phyloP scores from a whole-genome alignment of 2,113 vertebrate genomes.

The Synodontis membranacea region DNA sequence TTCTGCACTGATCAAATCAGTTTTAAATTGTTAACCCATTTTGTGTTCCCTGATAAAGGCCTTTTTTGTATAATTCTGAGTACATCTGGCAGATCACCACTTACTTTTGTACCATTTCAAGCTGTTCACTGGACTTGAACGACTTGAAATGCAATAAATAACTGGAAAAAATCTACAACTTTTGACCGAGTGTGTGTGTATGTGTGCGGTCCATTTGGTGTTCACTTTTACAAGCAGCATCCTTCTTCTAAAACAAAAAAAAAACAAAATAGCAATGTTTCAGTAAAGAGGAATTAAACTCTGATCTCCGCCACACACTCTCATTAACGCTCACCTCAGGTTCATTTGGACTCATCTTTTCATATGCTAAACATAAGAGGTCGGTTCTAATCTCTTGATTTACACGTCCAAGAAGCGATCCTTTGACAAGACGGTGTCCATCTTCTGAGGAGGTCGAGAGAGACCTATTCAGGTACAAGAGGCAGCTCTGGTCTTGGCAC shows the following conservation, averaged over 20 bases:
- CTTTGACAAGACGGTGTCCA: background rate
- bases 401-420: background rate
- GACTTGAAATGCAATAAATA: too few relatives aligned
- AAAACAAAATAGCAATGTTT: background rate
- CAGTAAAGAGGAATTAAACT: background rate
- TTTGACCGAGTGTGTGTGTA: too few relatives aligned
- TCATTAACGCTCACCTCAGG: background rate
- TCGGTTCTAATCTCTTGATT: background rate
- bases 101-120: too few relatives aligned
- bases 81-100: too few relatives aligned
- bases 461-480: background rate
- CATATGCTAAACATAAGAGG: conserved; percentile 21
- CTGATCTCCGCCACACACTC: background rate
- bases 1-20: too few relatives aligned
- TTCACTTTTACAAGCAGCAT: background rate
- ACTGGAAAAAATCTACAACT: too few relatives aligned
- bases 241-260: background rate
- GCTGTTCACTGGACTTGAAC: too few relatives aligned
- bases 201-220: background rate
- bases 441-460: conserved; percentile 4
- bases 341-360: background rate
- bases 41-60: too few relatives aligned
- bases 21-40: too few relatives aligned
- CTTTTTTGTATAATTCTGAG: too few relatives aligned
- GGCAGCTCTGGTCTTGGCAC: conserved; percentile 14